Conservation (phyloP, 2,113 vertebrate species). For the Cranoglanis bouderius region DNA sequence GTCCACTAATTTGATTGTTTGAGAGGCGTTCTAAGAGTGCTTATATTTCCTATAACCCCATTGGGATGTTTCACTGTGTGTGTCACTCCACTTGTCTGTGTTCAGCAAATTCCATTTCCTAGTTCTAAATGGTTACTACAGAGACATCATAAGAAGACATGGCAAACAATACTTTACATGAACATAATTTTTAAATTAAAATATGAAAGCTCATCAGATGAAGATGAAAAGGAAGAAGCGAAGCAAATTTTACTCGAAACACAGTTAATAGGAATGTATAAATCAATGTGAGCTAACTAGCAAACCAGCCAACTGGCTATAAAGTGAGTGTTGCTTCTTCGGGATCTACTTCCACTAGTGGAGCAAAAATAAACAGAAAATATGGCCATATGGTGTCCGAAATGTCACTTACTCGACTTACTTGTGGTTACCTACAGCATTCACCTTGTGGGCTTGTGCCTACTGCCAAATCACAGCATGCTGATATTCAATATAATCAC, state of each 20-base stretch:
- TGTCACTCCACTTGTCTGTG: background rate
- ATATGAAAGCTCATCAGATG: background rate
- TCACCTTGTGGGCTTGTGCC: background rate
- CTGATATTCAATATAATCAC: background rate
- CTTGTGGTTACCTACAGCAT: background rate
- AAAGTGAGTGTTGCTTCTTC: background rate
- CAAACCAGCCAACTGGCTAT: background rate
- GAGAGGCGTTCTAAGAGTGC: slow-evolving; percentile 1
- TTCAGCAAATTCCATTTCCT: too few relatives aligned
- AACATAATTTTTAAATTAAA: background rate
- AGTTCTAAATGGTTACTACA: too few relatives aligned
- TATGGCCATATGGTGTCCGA: background rate
- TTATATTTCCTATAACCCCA: background rate
- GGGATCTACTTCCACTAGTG: background rate
- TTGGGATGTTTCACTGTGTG: too few relatives aligned
- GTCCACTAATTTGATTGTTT: background rate
- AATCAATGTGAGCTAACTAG: background rate
- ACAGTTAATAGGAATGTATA: background rate
- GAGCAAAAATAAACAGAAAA: background rate
- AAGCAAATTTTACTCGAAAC: background rate
- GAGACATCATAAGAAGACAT: background rate
- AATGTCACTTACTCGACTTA: background rate
- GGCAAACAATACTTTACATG: background rate
- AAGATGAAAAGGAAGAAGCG: background rate
- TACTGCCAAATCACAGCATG: background rate